Percentiles rank a stretch among this genome's conserved stretches.
phyloP scores from a whole-genome alignment of 2,113 vertebrate genomes.

The Microcebus jonahi region DNA sequence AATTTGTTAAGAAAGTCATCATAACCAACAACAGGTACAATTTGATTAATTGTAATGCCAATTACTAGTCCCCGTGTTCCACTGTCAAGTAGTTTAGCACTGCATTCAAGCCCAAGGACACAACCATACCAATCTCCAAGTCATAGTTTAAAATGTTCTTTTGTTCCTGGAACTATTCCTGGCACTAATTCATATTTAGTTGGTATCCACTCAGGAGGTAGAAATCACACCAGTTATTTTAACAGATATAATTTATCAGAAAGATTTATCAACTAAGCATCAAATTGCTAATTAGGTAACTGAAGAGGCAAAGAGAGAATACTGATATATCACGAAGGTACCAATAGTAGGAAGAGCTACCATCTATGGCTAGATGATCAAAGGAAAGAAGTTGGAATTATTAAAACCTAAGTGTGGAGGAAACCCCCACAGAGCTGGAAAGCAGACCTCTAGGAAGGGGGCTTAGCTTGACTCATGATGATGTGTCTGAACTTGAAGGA shows the following conservation, averaged over 20 bases:
- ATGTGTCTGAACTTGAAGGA: conserved; percentile 7
- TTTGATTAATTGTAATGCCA: background rate
- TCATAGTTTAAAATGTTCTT: background rate
- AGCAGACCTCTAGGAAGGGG: background rate
- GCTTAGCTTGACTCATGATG: background rate
- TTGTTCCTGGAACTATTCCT: background rate
- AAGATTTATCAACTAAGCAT: background rate
- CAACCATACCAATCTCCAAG: background rate
- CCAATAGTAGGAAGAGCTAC: background rate
- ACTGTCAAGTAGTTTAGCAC: background rate
- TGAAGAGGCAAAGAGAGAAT: background rate
- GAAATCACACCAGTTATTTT: conserved; percentile 45
- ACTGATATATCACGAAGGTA: background rate
- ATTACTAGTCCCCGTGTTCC: background rate
- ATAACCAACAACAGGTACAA: background rate
- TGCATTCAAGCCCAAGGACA: background rate
- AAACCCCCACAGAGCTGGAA: background rate
- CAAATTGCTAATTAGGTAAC: conserved; percentile 4
- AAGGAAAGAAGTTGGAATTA: background rate
- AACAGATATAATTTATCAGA: background rate
- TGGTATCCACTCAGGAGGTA: background rate
- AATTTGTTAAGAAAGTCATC: conserved; percentile 14
- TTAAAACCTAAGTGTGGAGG: background rate
- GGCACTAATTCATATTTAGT: background rate
- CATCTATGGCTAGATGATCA: background rate